A percentile compares a stretch with the other conserved stretches of the same genome.
phyloP scores from a whole-genome alignment of 2,113 vertebrate genomes.

The Malaclemys terrapin region DNA sequence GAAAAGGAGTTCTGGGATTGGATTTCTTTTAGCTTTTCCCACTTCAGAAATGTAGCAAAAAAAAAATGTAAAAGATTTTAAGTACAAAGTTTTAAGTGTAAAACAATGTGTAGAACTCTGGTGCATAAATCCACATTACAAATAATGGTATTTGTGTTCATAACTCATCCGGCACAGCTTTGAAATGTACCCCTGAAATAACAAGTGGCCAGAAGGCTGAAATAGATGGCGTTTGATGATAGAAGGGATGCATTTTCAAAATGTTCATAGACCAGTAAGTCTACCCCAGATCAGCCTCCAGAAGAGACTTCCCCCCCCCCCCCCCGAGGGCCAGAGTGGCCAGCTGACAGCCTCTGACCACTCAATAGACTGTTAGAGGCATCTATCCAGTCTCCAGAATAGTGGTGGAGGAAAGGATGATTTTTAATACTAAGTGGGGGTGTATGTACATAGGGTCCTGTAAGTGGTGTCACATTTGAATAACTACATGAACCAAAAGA shows the following conservation, averaged over 20 bases:
- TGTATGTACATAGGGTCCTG: accelerated
- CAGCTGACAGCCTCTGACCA: background rate
- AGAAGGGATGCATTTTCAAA: background rate
- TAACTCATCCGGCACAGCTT: conserved; percentile 23
- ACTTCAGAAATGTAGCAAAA: conserved; percentile 27
- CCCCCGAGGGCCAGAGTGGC: background rate
- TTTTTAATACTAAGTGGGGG: background rate
- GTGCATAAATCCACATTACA: conserved; percentile 48
- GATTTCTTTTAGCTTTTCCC: conserved; percentile 29
- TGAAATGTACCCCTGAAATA: background rate
- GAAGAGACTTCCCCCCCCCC: background rate
- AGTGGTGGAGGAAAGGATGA: background rate
- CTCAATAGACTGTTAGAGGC: background rate
- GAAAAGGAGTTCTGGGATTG: background rate
- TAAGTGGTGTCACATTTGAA: background rate
- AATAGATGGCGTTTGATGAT: background rate
- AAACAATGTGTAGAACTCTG: background rate
- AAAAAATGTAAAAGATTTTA: conserved; percentile 37
- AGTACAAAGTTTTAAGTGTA: conserved; percentile 30
- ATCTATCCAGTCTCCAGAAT: background rate
- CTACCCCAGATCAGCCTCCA: background rate
- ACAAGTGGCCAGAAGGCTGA: background rate
- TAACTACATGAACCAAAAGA: background rate
- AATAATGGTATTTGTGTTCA: conserved; percentile 56
- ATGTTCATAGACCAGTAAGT: background rate